These are phyloP conservation scores for Arizona elegans DNA, from an alignment of 2,113 vertebrate species.

Conservation along the genomic window DNA sequence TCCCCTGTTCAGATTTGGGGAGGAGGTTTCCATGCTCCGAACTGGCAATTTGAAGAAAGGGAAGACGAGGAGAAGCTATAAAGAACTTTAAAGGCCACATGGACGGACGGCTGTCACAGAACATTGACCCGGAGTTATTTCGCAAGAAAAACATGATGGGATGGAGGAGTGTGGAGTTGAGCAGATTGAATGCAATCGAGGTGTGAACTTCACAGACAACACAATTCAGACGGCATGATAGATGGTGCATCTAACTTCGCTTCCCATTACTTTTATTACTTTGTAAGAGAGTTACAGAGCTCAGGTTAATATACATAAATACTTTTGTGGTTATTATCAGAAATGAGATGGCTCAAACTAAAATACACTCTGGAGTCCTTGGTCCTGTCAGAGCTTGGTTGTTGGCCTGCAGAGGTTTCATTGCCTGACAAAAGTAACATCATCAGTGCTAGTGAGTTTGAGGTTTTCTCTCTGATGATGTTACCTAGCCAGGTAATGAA, in stretches of 20 bases:
- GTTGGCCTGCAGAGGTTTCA: background rate
- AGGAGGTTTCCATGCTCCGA: background rate
- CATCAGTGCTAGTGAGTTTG: background rate
- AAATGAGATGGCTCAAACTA: background rate
- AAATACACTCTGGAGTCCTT: background rate
- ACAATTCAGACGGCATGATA: background rate
- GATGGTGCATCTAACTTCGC: background rate
- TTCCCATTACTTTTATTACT: background rate
- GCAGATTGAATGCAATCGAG: background rate
- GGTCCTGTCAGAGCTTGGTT: background rate
- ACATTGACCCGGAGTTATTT: background rate
- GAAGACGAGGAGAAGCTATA: background rate
- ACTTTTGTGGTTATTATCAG: background rate
- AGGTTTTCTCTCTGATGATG: background rate
- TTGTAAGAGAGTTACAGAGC: background rate
- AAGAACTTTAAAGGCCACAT: background rate
- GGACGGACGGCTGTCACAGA: background rate
- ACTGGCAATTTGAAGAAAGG: background rate
- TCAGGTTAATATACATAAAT: background rate
- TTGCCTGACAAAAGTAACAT: background rate
- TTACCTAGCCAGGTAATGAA: background rate
- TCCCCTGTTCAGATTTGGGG: background rate
- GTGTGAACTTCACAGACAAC: background rate
- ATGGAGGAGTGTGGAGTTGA: background rate
- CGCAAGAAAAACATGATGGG: background rate